phyloP scores from a whole-genome alignment of 2,113 vertebrate species.

The Epinephelus lanceolatus region DNA sequence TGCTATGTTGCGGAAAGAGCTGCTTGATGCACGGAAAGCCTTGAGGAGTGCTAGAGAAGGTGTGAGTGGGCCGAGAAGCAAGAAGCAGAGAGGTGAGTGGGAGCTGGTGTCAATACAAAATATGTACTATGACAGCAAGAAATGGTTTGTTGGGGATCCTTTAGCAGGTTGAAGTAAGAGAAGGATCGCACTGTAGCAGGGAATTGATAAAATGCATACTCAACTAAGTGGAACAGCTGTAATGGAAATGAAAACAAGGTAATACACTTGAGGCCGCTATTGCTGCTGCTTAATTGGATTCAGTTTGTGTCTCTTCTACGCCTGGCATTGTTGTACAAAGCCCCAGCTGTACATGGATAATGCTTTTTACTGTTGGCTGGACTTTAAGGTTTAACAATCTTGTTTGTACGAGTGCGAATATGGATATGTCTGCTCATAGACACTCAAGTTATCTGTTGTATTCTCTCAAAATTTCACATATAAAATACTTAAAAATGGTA shows the following conservation, averaged over 20 bases:
- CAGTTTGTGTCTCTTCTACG: constrained; percentile 2
- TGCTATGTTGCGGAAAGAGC: constrained; percentile 74
- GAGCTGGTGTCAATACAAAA: constrained; percentile 20
- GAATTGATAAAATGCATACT: constrained; percentile 5
- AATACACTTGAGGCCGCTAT: constrained; percentile 28
- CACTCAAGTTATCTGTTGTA: neutral
- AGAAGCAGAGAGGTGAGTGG: constrained; percentile 77
- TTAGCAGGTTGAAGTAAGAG: neutral
- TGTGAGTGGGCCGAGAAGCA: constrained; percentile 63
- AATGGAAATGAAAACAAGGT: constrained; percentile 48
- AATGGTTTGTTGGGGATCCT: neutral
- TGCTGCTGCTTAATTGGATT: constrained; percentile 49
- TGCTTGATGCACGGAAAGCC: constrained; percentile 76
- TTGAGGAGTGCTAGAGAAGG: constrained; percentile 66
- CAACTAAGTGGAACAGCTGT: constrained; percentile 34
- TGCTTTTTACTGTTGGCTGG: constrained; percentile 4
- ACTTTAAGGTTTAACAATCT: constrained; percentile 7
- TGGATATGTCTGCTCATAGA: neutral
- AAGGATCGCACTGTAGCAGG: neutral
- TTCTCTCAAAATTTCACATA: neutral
- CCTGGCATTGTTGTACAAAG: neutral
- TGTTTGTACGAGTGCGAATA: neutral
- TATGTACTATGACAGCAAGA: neutral
- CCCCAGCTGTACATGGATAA: neutral
- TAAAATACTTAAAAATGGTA: neutral